Evolutionary conservation across 1,140 invertebrate species (phyloP), one percentile per base, ranked within the genome.

Genomic region (Drosophila ogumai): DNA sequence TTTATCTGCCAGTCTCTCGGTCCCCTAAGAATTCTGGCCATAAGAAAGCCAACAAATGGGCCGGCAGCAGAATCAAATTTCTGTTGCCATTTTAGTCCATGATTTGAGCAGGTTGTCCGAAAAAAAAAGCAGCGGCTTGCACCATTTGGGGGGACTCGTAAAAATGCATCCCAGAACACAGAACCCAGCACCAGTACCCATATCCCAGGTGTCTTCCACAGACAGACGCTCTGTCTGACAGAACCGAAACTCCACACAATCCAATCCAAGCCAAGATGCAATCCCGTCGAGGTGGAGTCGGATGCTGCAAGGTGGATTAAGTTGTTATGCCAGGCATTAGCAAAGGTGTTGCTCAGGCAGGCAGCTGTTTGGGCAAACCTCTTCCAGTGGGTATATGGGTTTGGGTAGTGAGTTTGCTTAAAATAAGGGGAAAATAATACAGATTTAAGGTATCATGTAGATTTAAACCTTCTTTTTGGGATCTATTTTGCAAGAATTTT

Each of bases 271-370:
- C 12, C 31, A 9, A 15, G 56, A 25, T 65, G 61, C 47, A 69
- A 64, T 41, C 36, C 75, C 66, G 50, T 44, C 46, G 40, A 50
- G 65, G 34, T 60, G 55, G 22, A 40, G 64, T 46, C 28, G 63
- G 47, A 44, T 47, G 32, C 63, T 69, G 69, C 79, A 79, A 82
- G 82, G 52, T 87, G 82, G 66, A 87, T 86, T 85, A 85, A 85
- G 81, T 85, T 81, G 82, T 85, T 85, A 85, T 86, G 82, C 74
- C 63, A 54, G 63, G 82, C 75, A 86, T 85, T 85, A 85, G 81
- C 67, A 77, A 74, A 86, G 81, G 82, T 85, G 81, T 85, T 85
- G 81, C 58, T 52, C 57, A 47, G 31, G 66, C 59, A 57, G 61
- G 58, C 79, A 47, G 49, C 60, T 47, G 60, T 47, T 84, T 50